A percentile compares a stretch with the other conserved stretches of the same genome.
Evolutionary conservation across 2,888 invertebrate species (phyloP).

Genomic region (Nomada goodeniana): DNA sequence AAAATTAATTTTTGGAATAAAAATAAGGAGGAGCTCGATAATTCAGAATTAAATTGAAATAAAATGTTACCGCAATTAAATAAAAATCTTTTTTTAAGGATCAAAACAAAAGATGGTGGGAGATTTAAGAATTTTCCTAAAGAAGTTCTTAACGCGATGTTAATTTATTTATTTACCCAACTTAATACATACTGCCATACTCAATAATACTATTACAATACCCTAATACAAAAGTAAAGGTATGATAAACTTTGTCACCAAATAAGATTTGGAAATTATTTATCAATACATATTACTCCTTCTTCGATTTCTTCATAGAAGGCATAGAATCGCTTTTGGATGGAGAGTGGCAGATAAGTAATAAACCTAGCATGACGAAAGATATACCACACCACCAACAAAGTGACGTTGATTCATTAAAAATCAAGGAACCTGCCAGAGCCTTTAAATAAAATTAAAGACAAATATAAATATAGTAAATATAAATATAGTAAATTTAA

Average conservation of each 20-base stretch:
- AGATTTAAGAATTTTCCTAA: slow-evolving; percentile 11
- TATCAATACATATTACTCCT: slow-evolving; percentile 25
- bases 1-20: too few relatives aligned
- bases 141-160: neutral
- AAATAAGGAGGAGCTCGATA: too few relatives aligned
- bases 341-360: slow-evolving; percentile 85
- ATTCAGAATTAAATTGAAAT: too few relatives aligned
- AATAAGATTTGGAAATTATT: neutral
- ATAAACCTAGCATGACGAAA: slow-evolving; percentile 89
- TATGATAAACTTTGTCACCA: neutral
- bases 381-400: slow-evolving; percentile 90
- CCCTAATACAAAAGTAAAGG: neutral
- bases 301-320: slow-evolving; percentile 21
- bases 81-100: neutral
- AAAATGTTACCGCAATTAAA: neutral
- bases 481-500: neutral
- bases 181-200: neutral
- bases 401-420: slow-evolving; percentile 89
- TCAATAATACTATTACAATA: neutral
- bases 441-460: slow-evolving; percentile 86
- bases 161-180: slow-evolving; percentile 38
- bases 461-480: neutral
- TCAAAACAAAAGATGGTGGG: slow-evolving; percentile 2
- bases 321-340: neutral
- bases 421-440: slow-evolving; percentile 88